Evolutionary conservation across 2,113 vertebrate genomes (phyloP).

Genomic region (Apodemus sylvaticus): DNA sequence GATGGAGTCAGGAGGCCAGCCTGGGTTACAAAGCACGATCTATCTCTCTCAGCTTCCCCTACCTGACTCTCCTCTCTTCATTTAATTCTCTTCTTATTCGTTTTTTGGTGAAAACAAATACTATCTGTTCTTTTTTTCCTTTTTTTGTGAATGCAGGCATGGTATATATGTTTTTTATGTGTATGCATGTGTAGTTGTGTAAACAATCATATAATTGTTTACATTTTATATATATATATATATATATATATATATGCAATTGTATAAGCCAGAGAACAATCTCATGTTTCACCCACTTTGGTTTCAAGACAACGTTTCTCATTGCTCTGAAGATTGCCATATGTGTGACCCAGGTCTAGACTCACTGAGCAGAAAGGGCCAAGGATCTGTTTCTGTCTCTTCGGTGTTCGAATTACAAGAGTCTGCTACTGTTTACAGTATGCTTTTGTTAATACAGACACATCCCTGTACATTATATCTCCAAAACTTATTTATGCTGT

Average conservation of each 20-base stretch:
- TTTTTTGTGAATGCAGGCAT: not conserved
- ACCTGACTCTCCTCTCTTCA: not conserved
- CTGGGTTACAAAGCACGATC: not conserved
- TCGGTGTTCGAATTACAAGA: not conserved
- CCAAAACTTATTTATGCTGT: not conserved
- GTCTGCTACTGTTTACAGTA: not conserved
- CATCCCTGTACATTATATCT: not conserved
- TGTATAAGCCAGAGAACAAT: not conserved
- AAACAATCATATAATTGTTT: too few species aligned
- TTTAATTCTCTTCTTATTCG: not conserved
- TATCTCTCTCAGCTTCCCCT: not conserved
- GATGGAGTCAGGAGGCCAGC: not conserved
- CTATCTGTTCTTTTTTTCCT: not conserved
- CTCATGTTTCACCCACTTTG: not conserved
- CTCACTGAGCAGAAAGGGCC: not conserved
- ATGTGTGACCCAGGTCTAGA: not conserved
- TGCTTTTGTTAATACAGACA: not conserved
- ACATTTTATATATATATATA: too few species aligned
- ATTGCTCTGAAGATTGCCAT: not conserved
- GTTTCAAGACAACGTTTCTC: not conserved
- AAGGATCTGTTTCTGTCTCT: not conserved
- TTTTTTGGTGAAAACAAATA: not conserved
- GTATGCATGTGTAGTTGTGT: not conserved
- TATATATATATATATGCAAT: not conserved
- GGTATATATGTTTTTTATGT: not conserved